phyloP scores from a whole-genome alignment of 1,140 invertebrate genomes.

The Pseudomyrmex concolor region DNA sequence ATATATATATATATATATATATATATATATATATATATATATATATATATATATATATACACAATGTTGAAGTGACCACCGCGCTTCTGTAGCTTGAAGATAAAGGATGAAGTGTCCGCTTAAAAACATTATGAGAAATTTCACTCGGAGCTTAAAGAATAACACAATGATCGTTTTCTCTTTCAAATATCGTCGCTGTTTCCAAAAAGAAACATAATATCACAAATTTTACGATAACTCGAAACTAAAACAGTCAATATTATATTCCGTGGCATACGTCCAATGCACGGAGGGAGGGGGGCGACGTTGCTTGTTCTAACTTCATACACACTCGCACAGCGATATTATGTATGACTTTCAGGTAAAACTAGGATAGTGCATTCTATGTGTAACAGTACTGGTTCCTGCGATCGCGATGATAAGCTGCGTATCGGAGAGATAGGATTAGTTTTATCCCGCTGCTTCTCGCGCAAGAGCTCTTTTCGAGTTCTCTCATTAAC shows the following conservation, averaged over 20 bases:
- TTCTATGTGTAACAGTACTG: slow-evolving; percentile 31
- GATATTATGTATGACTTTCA: slow-evolving; percentile 44
- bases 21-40: not conserved
- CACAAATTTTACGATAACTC: slow-evolving; percentile 25
- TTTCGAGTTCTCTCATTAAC: slow-evolving; percentile 43
- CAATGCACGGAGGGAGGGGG: not conserved
- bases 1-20: not conserved
- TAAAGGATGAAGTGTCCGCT: not conserved
- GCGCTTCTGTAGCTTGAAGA: not conserved
- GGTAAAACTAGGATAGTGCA: slow-evolving; percentile 45
- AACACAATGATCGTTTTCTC: too few relatives aligned
- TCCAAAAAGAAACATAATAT: not conserved
- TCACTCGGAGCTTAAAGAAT: not conserved
- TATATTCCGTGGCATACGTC: slow-evolving; percentile 23
- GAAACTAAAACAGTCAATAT: slow-evolving; percentile 17
- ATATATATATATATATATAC: not conserved
- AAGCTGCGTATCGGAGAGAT: slow-evolving; percentile 50
- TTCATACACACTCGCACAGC: not conserved
- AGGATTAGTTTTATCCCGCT: slow-evolving; percentile 35
- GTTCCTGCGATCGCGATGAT: slow-evolving; percentile 33
- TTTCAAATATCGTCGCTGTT: too few relatives aligned
- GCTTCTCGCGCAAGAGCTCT: slow-evolving; percentile 1
- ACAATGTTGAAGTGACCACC: not conserved
- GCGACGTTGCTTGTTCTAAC: slow-evolving; percentile 19
- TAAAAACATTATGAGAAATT: not conserved